Conservation (phyloP, 1,140 invertebrate genomes). For the Heliconius hermathena region DNA sequence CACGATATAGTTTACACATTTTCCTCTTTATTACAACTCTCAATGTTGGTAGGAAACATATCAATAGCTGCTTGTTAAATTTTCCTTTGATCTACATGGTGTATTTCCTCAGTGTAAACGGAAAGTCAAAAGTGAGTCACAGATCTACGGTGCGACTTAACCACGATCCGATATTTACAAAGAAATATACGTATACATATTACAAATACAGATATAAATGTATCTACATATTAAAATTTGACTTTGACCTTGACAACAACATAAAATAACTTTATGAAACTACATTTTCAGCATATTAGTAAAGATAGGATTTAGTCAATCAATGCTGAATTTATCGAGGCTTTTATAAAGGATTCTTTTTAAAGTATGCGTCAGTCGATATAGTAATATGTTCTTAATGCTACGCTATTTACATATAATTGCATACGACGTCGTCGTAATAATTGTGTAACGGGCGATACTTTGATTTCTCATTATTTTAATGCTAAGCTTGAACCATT, state of each 20-base stretch:
- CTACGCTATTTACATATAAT: constrained; percentile 21
- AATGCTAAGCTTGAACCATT: not conserved
- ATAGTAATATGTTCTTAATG: constrained; percentile 13
- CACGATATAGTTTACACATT: no score
- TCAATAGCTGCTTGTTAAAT: not conserved
- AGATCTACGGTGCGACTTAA: not conserved
- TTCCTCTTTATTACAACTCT: no score
- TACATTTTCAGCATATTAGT: no score
- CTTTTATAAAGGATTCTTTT: not conserved
- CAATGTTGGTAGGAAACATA: not conserved
- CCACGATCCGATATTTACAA: not conserved
- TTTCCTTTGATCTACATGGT: constrained; percentile 10
- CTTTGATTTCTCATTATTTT: constrained; percentile 3
- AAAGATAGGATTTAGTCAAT: no score
- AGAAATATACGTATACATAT: no score
- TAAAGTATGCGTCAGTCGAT: not conserved
- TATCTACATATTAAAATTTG: no score
- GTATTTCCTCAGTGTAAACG: constrained; percentile 16
- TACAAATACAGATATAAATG: no score
- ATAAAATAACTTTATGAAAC: no score
- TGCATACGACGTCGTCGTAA: not conserved
- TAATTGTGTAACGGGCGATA: not conserved
- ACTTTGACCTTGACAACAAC: no score
- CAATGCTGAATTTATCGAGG: no score
- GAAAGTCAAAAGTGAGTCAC: constrained; percentile 19